A percentile compares a stretch with the other conserved stretches of the same genome.
Conservation (phyloP, 2,888 invertebrate species). For the Polyploca ridens region DNA sequence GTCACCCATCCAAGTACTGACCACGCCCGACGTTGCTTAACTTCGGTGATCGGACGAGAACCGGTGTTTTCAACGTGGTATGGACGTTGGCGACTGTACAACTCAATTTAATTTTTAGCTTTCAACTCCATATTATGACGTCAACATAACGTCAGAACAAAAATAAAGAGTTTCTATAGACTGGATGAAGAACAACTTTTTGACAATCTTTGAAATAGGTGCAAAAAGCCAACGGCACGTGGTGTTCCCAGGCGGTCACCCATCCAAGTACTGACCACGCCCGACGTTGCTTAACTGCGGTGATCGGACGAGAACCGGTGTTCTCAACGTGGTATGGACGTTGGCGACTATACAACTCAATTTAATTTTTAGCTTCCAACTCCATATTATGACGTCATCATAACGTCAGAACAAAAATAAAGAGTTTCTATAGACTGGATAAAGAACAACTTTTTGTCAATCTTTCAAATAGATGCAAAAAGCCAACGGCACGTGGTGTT, state of each 20-base stretch:
- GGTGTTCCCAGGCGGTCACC: constrained; percentile 62
- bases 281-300: constrained; percentile 77
- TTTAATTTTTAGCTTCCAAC: background rate
- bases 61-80: constrained; percentile 51
- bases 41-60: constrained; percentile 79
- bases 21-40: constrained; percentile 75
- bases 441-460: too few relatives aligned
- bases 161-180: too few relatives aligned
- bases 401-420: too few relatives aligned
- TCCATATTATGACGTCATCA: too few relatives aligned
- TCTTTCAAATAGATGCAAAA: constrained; percentile 26
- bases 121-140: too few relatives aligned
- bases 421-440: too few relatives aligned
- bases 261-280: constrained; percentile 73
- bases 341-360: constrained; percentile 19
- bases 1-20: constrained; percentile 71
- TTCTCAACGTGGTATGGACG: constrained; percentile 32
- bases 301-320: constrained; percentile 79
- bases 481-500: constrained; percentile 54
- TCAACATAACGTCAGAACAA: too few relatives aligned
- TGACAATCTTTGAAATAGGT: too few relatives aligned
- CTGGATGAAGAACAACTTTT: too few relatives aligned
- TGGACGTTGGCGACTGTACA: constrained; percentile 27
- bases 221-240: constrained; percentile 50
- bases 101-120: too few relatives aligned